A percentile compares a stretch with the other conserved stretches of the same genome.
Evolutionary conservation across 30 jellyfish, hydroid and myxozoan species (phyloP).

Genomic region (Mastigias papua): DNA sequence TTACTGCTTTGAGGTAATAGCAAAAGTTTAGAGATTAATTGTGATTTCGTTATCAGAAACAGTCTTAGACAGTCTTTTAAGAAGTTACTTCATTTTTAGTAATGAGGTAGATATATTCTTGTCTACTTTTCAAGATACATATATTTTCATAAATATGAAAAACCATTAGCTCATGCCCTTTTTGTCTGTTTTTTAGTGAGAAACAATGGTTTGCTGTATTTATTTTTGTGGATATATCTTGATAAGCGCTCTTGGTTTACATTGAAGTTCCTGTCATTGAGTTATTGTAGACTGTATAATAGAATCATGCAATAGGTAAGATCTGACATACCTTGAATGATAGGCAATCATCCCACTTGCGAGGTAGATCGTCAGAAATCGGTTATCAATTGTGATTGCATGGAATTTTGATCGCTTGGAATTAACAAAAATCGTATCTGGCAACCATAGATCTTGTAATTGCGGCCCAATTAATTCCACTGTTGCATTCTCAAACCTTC

Average conservation of each 20-base stretch:
- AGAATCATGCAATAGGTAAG: neutral
- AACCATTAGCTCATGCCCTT: too few relatives aligned
- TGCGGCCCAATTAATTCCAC: conserved; percentile 83
- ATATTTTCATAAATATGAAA: too few relatives aligned
- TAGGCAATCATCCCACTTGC: conserved; percentile 70
- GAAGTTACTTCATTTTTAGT: too few relatives aligned
- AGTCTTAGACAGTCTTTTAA: too few relatives aligned
- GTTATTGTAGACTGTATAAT: neutral
- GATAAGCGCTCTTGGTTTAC: neutral
- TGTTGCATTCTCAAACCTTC: conserved; percentile 47
- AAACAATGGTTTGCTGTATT: too few relatives aligned
- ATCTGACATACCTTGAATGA: conserved; percentile 83
- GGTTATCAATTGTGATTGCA: conserved; percentile 84
- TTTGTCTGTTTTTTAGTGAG: too few relatives aligned
- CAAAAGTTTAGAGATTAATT: too few relatives aligned
- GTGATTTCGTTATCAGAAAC: too few relatives aligned
- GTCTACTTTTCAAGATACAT: too few relatives aligned
- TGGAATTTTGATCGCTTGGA: conserved; percentile 86
- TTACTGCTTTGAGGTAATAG: too few relatives aligned
- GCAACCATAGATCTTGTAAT: conserved; percentile 89
- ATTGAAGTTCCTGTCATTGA: neutral
- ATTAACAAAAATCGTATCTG: conserved; percentile 92
- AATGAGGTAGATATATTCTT: too few relatives aligned
- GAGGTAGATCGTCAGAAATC: conserved; percentile 78
- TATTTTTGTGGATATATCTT: too few relatives aligned